These are phyloP conservation scores for Hippocampus mohnikei DNA, from an alignment of 2,113 vertebrate genomes.

Conservation along the genomic window DNA sequence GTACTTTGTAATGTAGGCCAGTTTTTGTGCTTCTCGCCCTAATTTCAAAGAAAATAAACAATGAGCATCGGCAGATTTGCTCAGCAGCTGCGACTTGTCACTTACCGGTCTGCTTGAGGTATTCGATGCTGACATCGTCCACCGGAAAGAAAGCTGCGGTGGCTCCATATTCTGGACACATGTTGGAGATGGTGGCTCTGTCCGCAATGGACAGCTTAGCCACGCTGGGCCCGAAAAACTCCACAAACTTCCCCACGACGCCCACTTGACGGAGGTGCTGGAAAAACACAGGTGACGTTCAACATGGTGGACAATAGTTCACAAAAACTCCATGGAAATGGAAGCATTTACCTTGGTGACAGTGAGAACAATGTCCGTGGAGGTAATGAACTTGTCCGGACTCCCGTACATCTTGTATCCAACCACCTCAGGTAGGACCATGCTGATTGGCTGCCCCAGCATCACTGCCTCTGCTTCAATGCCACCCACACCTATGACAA, in stretches of 20 bases:
- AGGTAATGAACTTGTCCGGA: conserved; percentile 84
- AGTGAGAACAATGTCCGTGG: conserved; percentile 96
- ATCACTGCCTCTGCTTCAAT: conserved; percentile 99
- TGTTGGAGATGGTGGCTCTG: conserved; percentile 95
- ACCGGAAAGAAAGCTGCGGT: conserved; percentile 95
- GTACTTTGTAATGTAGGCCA: conserved; percentile 78
- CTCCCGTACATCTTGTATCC: conserved; percentile 84
- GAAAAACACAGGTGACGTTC: not conserved
- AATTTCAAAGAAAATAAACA: conserved; percentile 14
- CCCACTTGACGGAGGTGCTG: conserved; percentile 95
- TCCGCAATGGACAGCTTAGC: conserved; percentile 93
- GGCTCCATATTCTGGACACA: conserved; percentile 97
- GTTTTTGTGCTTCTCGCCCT: conserved; percentile 85
- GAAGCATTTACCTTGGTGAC: conserved; percentile 84
- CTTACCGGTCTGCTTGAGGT: conserved; percentile 89
- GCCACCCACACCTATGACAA: conserved; percentile 84
- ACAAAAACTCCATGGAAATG: not conserved
- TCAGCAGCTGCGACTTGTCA: not conserved
- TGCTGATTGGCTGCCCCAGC: conserved; percentile 96
- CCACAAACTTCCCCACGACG: conserved; percentile 95
- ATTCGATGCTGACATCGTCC: conserved; percentile 85
- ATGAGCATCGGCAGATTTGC: not conserved
- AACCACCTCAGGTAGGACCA: conserved; percentile 95
- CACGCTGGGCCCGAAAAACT: conserved; percentile 94
- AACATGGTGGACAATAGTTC: too few relatives aligned